Conservation (phyloP, 2,113 vertebrate species). For the Tragelaphus imberbis region DNA sequence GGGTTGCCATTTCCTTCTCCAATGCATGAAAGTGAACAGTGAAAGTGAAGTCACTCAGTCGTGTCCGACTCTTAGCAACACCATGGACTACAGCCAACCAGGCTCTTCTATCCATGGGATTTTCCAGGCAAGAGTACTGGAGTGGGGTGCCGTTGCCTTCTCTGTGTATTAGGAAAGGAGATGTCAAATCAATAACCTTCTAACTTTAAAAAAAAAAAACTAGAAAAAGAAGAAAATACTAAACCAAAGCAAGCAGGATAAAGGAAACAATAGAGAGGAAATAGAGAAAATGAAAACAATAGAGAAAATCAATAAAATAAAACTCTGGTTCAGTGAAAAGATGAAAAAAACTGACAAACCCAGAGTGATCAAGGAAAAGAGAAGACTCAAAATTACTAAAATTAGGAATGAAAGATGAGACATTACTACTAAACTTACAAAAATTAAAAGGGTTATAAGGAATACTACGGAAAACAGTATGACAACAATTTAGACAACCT, state of each 20-base stretch:
- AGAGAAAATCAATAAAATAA: not conserved
- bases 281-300: not conserved
- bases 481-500: not conserved
- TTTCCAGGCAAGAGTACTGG: too few species aligned
- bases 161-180: not conserved
- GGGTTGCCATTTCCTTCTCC: too few species aligned
- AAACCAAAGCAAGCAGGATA: not conserved
- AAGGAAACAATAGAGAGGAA: not conserved
- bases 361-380: not conserved
- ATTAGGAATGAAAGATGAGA: not conserved
- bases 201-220: not conserved
- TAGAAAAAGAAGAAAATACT: not conserved
- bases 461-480: not conserved
- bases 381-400: not conserved
- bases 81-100: too few species aligned
- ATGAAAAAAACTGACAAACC: not conserved
- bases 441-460: not conserved
- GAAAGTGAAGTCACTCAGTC: too few species aligned
- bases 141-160: too few species aligned
- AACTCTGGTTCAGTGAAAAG: not conserved
- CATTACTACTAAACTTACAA: not conserved
- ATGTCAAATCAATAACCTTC: conserved; percentile 1
- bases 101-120: too few species aligned
- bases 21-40: too few species aligned
- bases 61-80: too few species aligned